A percentile compares a stretch with the other conserved stretches of the same genome.
Evolutionary conservation across 1,140 invertebrate species (phyloP).

Genomic region (Anastrepha obliqua): DNA sequence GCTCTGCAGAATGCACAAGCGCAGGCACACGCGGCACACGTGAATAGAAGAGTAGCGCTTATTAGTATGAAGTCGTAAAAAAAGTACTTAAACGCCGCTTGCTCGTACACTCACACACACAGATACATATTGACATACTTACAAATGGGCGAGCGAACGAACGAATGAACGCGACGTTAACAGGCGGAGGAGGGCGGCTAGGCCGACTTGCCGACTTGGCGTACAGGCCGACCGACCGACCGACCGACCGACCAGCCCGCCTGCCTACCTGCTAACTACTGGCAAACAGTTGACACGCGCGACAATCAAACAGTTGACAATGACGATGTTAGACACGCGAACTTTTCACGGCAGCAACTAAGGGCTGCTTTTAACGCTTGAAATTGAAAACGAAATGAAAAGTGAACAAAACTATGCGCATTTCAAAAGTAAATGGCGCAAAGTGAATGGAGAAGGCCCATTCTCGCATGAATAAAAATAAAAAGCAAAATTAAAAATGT

Average conservation of each 20-base stretch:
- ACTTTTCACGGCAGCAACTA: constrained; percentile 34
- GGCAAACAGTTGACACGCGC: background rate
- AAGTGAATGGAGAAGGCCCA: background rate
- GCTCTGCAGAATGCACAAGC: background rate
- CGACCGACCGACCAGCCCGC: background rate
- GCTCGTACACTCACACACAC: background rate
- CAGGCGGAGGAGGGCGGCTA: background rate
- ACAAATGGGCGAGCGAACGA: background rate
- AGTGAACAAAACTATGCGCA: constrained; percentile 43
- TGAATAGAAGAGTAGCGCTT: background rate
- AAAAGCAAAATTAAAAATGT: background rate
- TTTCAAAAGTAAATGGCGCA: constrained; percentile 17
- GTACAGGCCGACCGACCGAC: background rate
- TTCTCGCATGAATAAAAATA: background rate
- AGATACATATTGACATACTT: background rate
- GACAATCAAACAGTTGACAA: constrained; percentile 46
- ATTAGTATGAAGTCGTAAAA: background rate
- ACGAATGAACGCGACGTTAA: background rate
- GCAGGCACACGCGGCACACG: background rate
- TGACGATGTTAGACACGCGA: constrained; percentile 40
- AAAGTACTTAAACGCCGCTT: background rate
- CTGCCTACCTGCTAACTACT: background rate
- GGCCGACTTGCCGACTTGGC: background rate
- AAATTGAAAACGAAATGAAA: constrained; percentile 49
- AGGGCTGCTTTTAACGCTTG: constrained; percentile 27